A percentile compares a stretch with the other conserved stretches of the same genome.
Evolutionary conservation across 2,797 vertebrate genomes (phyloP).

Genomic region (Hemitrygon akajei): DNA sequence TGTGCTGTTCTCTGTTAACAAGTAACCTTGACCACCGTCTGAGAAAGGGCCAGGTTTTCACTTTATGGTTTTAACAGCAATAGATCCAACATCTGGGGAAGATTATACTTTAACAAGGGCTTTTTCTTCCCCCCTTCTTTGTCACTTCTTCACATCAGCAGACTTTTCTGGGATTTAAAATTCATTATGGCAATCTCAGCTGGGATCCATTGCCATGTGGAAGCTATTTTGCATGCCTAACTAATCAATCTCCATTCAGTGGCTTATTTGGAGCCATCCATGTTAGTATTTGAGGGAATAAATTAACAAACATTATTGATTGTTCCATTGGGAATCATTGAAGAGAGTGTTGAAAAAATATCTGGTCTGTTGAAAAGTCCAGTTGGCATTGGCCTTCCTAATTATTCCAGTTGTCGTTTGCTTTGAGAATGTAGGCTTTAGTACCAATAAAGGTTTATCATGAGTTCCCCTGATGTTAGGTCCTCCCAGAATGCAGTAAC

Average conservation of each 20-base stretch:
- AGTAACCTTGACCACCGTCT: background rate
- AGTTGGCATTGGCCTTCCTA: background rate
- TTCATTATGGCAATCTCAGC: slow-evolving; percentile 14
- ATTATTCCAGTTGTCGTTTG: background rate
- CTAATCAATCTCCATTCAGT: background rate
- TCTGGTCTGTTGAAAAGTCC: background rate
- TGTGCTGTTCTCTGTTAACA: slow-evolving; percentile 9
- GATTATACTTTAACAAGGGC: slow-evolving; percentile 6
- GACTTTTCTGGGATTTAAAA: slow-evolving; percentile 11
- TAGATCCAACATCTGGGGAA: background rate
- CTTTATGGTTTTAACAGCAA: slow-evolving; percentile 16
- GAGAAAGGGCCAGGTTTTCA: background rate
- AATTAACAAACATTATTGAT: background rate
- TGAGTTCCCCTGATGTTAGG: slow-evolving; percentile 73
- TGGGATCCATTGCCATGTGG: background rate
- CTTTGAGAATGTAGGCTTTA: background rate
- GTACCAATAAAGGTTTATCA: too few relatives aligned
- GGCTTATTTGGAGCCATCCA: background rate
- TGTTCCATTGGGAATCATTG: background rate
- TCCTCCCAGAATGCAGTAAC: slow-evolving; percentile 96
- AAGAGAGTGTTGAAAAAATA: background rate
- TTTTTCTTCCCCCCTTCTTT: background rate
- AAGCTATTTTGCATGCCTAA: background rate
- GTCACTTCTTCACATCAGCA: slow-evolving; percentile 6
- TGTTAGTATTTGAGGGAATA: background rate